Percentiles rank a stretch among this genome's conserved stretches.
phyloP scores from a whole-genome alignment of 2,113 vertebrate species.

The Pseudopodoces humilis region DNA sequence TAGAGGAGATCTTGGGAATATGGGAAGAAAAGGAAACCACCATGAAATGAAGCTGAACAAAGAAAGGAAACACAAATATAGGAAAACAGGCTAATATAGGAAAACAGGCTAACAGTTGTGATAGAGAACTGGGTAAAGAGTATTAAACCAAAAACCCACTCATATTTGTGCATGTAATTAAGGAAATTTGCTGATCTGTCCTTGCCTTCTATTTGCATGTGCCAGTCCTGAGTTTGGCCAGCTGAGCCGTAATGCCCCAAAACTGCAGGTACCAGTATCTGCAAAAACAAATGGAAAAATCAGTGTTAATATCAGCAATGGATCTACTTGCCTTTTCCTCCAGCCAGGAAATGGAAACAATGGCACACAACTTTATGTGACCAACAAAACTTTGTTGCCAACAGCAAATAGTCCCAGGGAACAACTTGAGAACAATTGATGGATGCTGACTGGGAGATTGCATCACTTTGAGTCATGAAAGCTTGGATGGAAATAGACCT shows the following conservation, averaged over 20 bases:
- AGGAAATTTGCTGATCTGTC: background rate
- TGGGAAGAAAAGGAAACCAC: background rate
- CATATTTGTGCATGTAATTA: background rate
- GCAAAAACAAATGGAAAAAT: conserved; percentile 14
- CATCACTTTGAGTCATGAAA: background rate
- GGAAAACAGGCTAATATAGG: background rate
- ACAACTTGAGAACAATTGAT: conserved; percentile 44
- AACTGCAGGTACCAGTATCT: background rate
- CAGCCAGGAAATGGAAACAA: conserved; percentile 56
- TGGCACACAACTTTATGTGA: background rate
- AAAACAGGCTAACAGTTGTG: background rate
- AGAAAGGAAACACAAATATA: background rate
- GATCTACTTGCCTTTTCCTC: background rate
- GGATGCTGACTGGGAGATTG: conserved; percentile 44
- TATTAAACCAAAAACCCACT: background rate
- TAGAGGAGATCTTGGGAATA: background rate
- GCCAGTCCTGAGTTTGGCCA: background rate
- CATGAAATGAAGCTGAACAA: background rate
- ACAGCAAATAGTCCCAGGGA: conserved; percentile 3
- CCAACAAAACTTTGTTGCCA: background rate
- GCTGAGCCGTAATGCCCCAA: background rate
- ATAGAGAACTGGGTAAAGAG: background rate
- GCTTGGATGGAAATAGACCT: background rate
- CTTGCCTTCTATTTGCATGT: background rate
- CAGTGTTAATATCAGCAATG: background rate